Evolutionary conservation across 2,113 vertebrate genomes (phyloP).

Genomic region (Lagopus muta): DNA sequence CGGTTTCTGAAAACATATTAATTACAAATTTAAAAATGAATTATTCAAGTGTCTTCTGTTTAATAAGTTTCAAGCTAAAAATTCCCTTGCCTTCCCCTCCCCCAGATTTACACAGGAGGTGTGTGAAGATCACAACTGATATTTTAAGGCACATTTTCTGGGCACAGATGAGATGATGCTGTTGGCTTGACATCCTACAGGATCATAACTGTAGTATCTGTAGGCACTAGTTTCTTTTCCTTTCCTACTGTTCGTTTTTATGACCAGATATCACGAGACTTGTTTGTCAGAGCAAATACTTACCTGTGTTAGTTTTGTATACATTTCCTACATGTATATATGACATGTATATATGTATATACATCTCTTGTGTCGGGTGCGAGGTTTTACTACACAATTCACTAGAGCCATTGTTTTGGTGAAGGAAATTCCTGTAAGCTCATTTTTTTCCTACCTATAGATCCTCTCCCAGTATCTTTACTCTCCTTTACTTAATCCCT

Average conservation of each 20-base stretch:
- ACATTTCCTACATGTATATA: neutral
- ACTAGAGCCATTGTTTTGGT: neutral
- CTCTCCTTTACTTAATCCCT: neutral
- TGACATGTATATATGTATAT: too few relatives aligned
- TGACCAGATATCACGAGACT: neutral
- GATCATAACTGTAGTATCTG: neutral
- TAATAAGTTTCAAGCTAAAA: neutral
- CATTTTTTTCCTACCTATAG: neutral
- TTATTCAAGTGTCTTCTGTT: neutral
- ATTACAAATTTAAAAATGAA: rapidly evolving
- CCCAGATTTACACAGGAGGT: neutral
- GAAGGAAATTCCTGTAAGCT: neutral
- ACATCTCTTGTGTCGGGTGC: neutral
- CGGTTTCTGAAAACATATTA: neutral
- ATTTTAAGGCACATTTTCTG: neutral
- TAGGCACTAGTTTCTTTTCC: neutral
- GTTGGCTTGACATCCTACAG: neutral
- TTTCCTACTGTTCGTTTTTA: neutral
- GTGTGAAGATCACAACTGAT: neutral
- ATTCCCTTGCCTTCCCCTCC: neutral
- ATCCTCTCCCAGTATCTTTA: neutral
- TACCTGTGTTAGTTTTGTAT: neutral
- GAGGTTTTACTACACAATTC: neutral
- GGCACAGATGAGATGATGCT: neutral
- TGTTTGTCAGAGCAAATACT: neutral